Conservation (phyloP, 2,797 vertebrate genomes). For the Karalla daura region DNA sequence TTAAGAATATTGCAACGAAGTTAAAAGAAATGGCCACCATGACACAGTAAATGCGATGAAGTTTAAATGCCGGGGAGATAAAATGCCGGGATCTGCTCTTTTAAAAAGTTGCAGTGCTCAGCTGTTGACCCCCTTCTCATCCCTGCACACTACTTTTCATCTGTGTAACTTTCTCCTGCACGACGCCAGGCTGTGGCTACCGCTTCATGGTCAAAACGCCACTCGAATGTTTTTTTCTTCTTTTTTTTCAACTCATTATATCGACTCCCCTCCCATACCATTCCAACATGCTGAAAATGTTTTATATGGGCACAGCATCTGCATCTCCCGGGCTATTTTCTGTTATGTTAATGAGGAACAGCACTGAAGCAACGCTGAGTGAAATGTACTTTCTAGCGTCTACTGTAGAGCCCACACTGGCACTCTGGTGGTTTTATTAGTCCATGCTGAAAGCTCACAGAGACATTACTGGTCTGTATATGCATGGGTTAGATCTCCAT, state of each 20-base stretch:
- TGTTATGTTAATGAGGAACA: background rate
- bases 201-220: slow-evolving; percentile 3
- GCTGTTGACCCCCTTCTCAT: background rate
- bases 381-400: slow-evolving; percentile 11
- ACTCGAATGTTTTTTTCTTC: too few relatives aligned
- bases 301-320: background rate
- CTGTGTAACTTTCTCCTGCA: background rate
- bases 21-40: too few relatives aligned
- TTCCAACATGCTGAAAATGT: background rate
- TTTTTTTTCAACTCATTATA: background rate
- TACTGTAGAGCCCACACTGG: background rate
- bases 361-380: slow-evolving; percentile 5
- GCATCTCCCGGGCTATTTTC: background rate
- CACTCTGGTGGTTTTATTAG: slow-evolving; percentile 40
- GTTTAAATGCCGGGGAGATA: too few relatives aligned
- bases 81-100: background rate
- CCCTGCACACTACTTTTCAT: background rate
- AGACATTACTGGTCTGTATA: slow-evolving; percentile 33
- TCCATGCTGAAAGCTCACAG: slow-evolving; percentile 14
- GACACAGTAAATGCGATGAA: too few relatives aligned
- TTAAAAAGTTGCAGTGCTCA: background rate
- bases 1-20: too few relatives aligned
- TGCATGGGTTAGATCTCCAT: slow-evolving; percentile 15
- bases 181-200: background rate
- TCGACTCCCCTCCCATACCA: background rate